Percentiles rank a stretch among this genome's conserved stretches.
These are phyloP conservation scores for Neostethus bicornis DNA, from an alignment of 2,797 vertebrate species.

Conservation along the genomic window DNA sequence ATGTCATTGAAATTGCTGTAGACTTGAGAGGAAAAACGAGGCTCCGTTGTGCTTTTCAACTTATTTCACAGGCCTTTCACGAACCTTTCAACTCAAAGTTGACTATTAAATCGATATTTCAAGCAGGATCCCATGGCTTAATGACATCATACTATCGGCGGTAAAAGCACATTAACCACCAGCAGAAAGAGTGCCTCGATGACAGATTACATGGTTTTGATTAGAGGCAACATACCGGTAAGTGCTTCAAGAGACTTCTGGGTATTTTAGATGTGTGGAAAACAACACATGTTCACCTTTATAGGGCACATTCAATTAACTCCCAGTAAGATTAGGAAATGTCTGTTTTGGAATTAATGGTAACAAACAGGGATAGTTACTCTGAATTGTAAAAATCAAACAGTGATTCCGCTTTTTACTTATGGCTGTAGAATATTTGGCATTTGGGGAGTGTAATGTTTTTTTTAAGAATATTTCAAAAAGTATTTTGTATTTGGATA, in stretches of 20 bases:
- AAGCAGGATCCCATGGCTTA: slow-evolving; percentile 53
- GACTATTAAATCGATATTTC: slow-evolving; percentile 67
- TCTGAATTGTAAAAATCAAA: neutral
- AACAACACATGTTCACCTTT: slow-evolving; percentile 59
- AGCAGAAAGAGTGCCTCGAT: slow-evolving; percentile 24
- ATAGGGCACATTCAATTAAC: slow-evolving; percentile 34
- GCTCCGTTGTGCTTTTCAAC: slow-evolving; percentile 48
- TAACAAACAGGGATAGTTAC: slow-evolving; percentile 52
- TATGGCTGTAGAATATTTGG: neutral
- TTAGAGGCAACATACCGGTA: slow-evolving; percentile 34
- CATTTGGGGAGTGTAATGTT: no score
- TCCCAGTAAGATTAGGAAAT: slow-evolving; percentile 56
- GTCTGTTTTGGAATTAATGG: slow-evolving; percentile 62
- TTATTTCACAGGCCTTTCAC: slow-evolving; percentile 51
- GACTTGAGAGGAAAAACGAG: slow-evolving; percentile 38
- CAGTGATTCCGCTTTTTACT: neutral
- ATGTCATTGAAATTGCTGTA: slow-evolving; percentile 51
- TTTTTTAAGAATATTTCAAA: no score
- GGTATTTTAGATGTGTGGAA: slow-evolving; percentile 59
- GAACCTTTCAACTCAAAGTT: slow-evolving; percentile 54
- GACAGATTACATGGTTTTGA: slow-evolving; percentile 33
- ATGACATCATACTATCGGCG: slow-evolving; percentile 55
- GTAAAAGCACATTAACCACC: slow-evolving; percentile 48
- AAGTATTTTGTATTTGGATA: no score
- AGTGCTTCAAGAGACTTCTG: slow-evolving; percentile 42